A percentile compares a stretch with the other conserved stretches of the same genome.
These are phyloP conservation scores for Megalopta genalis DNA, from an alignment of 1,140 invertebrate genomes.

Conservation along the genomic window DNA sequence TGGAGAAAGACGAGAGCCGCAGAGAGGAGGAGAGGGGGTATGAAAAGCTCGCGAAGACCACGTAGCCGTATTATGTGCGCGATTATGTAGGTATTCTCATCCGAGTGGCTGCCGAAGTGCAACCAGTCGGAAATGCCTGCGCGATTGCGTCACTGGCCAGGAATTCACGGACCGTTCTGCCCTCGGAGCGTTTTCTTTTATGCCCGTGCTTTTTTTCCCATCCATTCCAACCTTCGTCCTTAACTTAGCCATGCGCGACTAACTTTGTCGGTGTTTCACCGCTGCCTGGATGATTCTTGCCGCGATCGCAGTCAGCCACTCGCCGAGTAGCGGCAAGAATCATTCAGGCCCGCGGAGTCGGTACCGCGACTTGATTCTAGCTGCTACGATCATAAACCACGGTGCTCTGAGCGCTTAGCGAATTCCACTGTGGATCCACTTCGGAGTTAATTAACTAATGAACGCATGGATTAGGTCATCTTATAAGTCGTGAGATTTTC, in stretches of 20 bases:
- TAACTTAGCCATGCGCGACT: background rate
- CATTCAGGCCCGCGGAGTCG: background rate
- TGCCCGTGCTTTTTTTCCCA: slow-evolving; percentile 14
- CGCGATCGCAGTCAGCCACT: background rate
- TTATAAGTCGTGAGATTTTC: no score
- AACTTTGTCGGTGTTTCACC: background rate
- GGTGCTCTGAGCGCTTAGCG: background rate
- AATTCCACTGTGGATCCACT: no score
- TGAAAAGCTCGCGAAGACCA: background rate
- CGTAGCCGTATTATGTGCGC: slow-evolving; percentile 50
- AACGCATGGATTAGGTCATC: no score
- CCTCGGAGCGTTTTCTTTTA: slow-evolving; percentile 57
- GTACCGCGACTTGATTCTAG: background rate
- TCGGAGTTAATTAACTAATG: no score
- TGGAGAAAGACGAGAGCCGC: no score
- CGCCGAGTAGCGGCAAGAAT: background rate
- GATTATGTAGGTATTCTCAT: slow-evolving; percentile 62
- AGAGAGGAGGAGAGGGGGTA: background rate
- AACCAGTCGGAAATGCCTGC: slow-evolving; percentile 77
- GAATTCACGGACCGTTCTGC: slow-evolving; percentile 73
- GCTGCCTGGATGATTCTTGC: background rate
- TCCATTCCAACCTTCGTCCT: slow-evolving; percentile 21
- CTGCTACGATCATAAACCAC: background rate
- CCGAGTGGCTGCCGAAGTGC: slow-evolving; percentile 62
- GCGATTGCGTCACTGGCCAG: slow-evolving; percentile 74